phyloP scores from a whole-genome alignment of 2,113 vertebrate species.

The Dryoscopus gambensis region DNA sequence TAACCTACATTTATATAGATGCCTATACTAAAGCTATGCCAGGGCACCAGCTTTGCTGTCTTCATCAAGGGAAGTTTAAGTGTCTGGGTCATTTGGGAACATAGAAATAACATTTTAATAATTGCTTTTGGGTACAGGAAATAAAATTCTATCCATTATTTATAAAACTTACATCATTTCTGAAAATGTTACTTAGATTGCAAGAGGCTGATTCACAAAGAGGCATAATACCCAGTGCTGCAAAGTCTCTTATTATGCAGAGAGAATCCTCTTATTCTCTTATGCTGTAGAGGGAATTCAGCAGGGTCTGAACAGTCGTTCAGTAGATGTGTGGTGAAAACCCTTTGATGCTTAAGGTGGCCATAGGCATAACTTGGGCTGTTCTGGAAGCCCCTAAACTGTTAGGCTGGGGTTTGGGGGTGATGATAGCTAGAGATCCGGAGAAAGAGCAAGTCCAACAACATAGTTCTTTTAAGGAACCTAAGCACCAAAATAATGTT shows the following conservation, averaged over 20 bases:
- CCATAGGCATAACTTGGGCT: background rate
- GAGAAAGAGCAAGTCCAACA: background rate
- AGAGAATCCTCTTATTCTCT: background rate
- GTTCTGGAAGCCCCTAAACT: background rate
- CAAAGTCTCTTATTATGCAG: background rate
- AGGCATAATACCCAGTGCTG: background rate
- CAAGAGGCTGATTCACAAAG: background rate
- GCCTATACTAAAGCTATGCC: background rate
- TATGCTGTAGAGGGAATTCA: background rate
- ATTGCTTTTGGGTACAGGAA: background rate
- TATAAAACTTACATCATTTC: background rate
- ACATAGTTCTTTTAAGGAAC: background rate
- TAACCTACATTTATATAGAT: background rate
- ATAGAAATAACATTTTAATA: background rate
- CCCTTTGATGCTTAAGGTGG: background rate
- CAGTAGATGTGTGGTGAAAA: background rate
- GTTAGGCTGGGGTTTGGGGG: background rate
- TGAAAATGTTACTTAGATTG: background rate
- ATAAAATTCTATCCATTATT: background rate
- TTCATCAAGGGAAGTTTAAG: background rate
- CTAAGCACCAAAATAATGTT: background rate
- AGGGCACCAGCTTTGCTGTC: background rate
- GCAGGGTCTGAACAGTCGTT: background rate
- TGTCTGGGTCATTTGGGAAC: background rate
- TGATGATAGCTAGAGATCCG: background rate